Conservation (phyloP, 2,797 vertebrate genomes). For the Chrysocyon brachyurus region DNA sequence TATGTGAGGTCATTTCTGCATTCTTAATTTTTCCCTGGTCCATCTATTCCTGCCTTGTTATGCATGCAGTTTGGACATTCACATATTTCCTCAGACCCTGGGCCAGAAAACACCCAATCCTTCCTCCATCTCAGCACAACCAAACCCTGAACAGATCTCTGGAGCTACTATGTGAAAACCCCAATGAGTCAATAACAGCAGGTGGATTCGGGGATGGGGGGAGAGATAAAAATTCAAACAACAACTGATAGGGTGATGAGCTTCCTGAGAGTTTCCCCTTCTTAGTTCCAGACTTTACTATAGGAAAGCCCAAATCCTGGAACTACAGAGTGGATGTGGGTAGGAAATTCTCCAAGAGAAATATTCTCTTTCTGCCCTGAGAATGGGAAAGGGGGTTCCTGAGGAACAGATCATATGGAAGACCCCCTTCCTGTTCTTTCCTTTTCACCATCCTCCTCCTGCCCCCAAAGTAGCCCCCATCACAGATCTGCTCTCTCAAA, state of each 20-base stretch:
- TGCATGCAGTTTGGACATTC: not conserved
- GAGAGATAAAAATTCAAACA: not conserved
- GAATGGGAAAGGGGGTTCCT: not conserved
- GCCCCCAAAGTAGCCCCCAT: not conserved
- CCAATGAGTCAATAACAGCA: not conserved
- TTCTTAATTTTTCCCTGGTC: not conserved
- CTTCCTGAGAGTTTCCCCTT: not conserved
- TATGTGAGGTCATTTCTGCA: not conserved
- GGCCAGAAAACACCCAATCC: not conserved
- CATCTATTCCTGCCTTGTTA: not conserved
- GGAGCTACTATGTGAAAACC: not conserved
- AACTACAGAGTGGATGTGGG: not conserved
- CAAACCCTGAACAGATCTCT: not conserved
- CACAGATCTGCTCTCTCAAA: not conserved
- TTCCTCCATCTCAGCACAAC: not conserved
- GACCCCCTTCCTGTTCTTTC: not conserved
- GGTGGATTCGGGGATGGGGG: not conserved
- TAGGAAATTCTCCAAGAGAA: not conserved
- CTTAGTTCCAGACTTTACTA: not conserved
- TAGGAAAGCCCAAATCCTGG: not conserved
- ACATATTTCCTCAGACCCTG: not conserved
- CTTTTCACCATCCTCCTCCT: not conserved
- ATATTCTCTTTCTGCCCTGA: not conserved
- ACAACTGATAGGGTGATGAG: not conserved
- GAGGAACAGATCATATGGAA: no score